A percentile compares a stretch with the other conserved stretches of the same genome.
Conservation (phyloP, 2,797 vertebrate genomes). For the Ctenopoma kingsleyae region DNA sequence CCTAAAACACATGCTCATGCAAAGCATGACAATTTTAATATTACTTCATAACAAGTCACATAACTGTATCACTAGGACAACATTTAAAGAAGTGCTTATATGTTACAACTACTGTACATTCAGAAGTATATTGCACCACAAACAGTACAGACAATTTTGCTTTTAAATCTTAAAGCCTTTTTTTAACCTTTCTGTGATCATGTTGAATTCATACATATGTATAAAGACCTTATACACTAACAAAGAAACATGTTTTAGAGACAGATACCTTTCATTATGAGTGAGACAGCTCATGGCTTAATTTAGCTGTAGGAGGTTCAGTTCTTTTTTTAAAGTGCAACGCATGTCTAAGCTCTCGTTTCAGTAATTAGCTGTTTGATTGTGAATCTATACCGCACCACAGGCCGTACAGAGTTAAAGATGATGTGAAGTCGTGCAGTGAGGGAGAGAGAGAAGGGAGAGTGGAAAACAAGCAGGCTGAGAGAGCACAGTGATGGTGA, state of each 20-base stretch:
- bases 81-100: neutral
- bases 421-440: constrained; percentile 45
- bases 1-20: neutral
- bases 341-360: constrained; percentile 31
- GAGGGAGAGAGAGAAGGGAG: constrained; percentile 28
- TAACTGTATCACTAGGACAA: neutral
- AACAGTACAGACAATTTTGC: neutral
- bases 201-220: neutral
- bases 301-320: constrained; percentile 25
- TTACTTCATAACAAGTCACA: neutral
- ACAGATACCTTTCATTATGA: neutral
- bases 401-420: constrained; percentile 45
- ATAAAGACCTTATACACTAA: constrained; percentile 6
- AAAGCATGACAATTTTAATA: neutral
- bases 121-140: neutral
- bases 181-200: neutral
- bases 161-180: neutral
- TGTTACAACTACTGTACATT: neutral
- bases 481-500: constrained; percentile 24
- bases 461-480: constrained; percentile 38
- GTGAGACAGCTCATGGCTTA: constrained; percentile 7
- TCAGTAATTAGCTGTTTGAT: constrained; percentile 54
- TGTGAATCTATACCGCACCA: constrained; percentile 43
- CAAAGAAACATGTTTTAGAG: constrained; percentile 14
- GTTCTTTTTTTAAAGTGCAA: constrained; percentile 5